These are phyloP conservation scores for Brachypteracias leptosomus DNA, from an alignment of 2,113 vertebrate species.

Conservation along the genomic window DNA sequence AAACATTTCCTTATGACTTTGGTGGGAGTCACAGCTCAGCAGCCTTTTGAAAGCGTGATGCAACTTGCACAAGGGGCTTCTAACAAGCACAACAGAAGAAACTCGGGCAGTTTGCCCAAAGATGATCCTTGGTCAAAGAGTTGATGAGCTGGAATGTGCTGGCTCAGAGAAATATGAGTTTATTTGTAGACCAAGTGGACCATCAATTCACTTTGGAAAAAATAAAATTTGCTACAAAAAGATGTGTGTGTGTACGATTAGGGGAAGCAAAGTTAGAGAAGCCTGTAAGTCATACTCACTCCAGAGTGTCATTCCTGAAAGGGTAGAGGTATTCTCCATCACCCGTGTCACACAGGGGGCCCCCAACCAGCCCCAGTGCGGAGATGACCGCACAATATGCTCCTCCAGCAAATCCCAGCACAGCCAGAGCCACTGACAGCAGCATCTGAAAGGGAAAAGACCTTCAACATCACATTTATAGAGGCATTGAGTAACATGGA, in stretches of 20 bases:
- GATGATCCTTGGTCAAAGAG: background rate
- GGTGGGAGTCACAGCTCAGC: background rate
- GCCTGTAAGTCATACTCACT: slow-evolving; percentile 37
- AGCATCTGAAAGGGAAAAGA: slow-evolving; percentile 58
- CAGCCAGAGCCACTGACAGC: slow-evolving; percentile 43
- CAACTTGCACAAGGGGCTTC: background rate
- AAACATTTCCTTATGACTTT: background rate
- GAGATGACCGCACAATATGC: slow-evolving; percentile 58
- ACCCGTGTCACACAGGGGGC: slow-evolving; percentile 64
- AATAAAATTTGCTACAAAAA: background rate
- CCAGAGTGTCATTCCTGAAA: slow-evolving; percentile 63
- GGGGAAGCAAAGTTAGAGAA: background rate
- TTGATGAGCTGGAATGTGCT: background rate
- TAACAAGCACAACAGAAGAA: background rate
- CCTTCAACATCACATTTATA: background rate
- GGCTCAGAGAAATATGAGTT: background rate
- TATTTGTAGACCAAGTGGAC: background rate
- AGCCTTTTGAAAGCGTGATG: background rate
- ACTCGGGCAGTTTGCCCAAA: background rate
- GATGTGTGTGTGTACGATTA: rapidly evolving
- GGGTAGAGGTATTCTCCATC: slow-evolving; percentile 65
- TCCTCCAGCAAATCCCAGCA: slow-evolving; percentile 5
- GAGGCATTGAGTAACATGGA: background rate
- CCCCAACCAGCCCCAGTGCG: slow-evolving; percentile 47
- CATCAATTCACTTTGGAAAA: background rate